Conservation (phyloP, 1,140 invertebrate species). For the Zaprionus gabonicus region DNA sequence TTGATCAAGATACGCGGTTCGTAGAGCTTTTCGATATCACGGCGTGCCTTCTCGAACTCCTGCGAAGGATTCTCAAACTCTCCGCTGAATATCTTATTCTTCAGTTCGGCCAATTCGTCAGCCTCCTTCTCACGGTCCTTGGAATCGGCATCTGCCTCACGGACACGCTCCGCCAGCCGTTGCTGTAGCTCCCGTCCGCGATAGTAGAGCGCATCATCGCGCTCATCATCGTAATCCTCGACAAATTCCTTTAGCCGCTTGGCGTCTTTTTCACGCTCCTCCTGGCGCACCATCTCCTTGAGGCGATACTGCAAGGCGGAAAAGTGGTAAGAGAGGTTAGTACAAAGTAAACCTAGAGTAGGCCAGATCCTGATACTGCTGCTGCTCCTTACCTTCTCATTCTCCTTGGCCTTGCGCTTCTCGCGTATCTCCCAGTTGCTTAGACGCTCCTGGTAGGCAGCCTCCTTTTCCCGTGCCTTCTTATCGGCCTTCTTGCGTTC, state of each 20-base stretch:
- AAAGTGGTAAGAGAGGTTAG: neutral
- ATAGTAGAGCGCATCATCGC: constrained; percentile 98
- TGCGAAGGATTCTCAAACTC: constrained; percentile 89
- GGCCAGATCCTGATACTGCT: neutral
- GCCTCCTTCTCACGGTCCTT: constrained; percentile 95
- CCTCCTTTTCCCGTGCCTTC: constrained; percentile 96
- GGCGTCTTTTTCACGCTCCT: constrained; percentile 94
- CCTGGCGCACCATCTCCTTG: constrained; percentile 92
- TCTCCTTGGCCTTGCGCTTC: constrained; percentile 95
- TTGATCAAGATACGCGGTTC: constrained; percentile 91
- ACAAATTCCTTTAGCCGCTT: constrained; percentile 98
- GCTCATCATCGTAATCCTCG: constrained; percentile 99
- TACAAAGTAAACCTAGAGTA: neutral
- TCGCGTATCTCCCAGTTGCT: constrained; percentile 97
- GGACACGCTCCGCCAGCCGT: constrained; percentile 94
- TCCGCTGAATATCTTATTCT: constrained; percentile 92
- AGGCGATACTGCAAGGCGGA: constrained; percentile 87
- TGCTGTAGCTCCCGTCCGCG: constrained; percentile 95
- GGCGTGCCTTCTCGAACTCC: constrained; percentile 91
- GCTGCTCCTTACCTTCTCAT: constrained; percentile 88
- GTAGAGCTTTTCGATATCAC: constrained; percentile 93
- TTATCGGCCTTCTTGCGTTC: constrained; percentile 96
- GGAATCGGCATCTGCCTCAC: constrained; percentile 96
- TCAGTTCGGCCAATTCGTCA: constrained; percentile 96
- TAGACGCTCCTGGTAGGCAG: constrained; percentile 94